Evolutionary conservation across 2,888 invertebrate genomes (phyloP).

Genomic region (Cantharis nigra): DNA sequence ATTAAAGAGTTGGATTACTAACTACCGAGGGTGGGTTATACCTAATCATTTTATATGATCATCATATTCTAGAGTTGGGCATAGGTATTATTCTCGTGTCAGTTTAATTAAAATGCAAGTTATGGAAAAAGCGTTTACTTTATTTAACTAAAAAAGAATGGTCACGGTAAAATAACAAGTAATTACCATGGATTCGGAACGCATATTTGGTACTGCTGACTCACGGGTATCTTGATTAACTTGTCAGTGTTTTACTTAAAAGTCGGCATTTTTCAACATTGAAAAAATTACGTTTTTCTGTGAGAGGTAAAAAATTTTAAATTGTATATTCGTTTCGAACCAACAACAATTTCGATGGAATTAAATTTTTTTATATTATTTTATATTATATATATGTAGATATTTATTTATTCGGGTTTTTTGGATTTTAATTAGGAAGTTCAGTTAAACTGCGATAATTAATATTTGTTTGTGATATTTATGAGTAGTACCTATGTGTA

Average conservation of each 20-base stretch:
- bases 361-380: not conserved
- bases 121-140: constrained; percentile 7
- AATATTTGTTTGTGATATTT: not conserved
- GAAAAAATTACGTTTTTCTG: not conserved
- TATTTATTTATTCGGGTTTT: not conserved
- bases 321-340: not conserved
- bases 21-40: constrained; percentile 1
- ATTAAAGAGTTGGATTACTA: constrained; percentile 30
- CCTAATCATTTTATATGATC: not conserved
- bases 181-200: constrained; percentile 52
- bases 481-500: constrained; percentile 2
- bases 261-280: constrained; percentile 44
- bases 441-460: not conserved
- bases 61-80: not conserved
- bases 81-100: no score
- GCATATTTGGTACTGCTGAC: constrained; percentile 52
- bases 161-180: constrained; percentile 48
- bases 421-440: not conserved
- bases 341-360: not conserved
- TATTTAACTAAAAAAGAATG: constrained; percentile 32
- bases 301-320: not conserved
- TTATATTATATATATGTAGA: no score
- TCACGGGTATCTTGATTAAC: constrained; percentile 53
- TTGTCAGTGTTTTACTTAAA: constrained; percentile 55
- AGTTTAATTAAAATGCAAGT: not conserved